Evolutionary conservation across 1,140 invertebrate genomes (phyloP).

Genomic region (Drosophila lowei): DNA sequence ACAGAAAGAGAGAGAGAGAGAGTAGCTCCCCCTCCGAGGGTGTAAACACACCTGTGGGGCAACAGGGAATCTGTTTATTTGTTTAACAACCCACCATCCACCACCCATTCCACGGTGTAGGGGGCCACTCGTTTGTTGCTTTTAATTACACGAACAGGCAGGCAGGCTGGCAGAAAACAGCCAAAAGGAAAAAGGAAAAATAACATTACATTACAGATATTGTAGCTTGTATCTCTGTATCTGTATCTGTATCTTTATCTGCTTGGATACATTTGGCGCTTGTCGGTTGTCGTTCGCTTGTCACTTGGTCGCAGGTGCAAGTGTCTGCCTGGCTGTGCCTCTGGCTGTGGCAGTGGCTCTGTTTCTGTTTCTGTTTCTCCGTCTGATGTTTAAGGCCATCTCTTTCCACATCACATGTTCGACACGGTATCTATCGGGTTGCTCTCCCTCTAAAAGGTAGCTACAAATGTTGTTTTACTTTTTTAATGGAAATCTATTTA

Average conservation of each 20-base stretch:
- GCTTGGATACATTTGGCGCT: slow-evolving; percentile 48
- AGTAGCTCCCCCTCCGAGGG: no score
- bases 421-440: slow-evolving; percentile 17
- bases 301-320: slow-evolving; percentile 39
- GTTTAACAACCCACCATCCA: slow-evolving; percentile 66
- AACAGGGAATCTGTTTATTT: slow-evolving; percentile 52
- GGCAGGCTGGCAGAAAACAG: slow-evolving; percentile 22
- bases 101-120: slow-evolving; percentile 46
- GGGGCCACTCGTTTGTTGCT: slow-evolving; percentile 65
- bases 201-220: slow-evolving; percentile 23
- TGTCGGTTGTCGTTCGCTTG: slow-evolving; percentile 18
- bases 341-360: slow-evolving; percentile 9
- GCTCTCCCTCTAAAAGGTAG: slow-evolving; percentile 41
- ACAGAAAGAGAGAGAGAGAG: not conserved
- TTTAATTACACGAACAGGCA: slow-evolving; percentile 67
- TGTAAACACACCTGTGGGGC: slow-evolving; percentile 14
- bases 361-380: no score
- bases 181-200: slow-evolving; percentile 48
- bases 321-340: slow-evolving; percentile 12
- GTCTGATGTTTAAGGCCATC: slow-evolving; percentile 42
- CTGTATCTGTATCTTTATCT: no score
- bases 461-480: slow-evolving; percentile 50
- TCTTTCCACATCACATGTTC: slow-evolving; percentile 46
- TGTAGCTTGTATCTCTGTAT: slow-evolving; percentile 34
- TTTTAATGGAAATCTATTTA: slow-evolving; percentile 54